Evolutionary conservation across 2,113 vertebrate genomes (phyloP).

Genomic region (Galemys pyrenaicus): DNA sequence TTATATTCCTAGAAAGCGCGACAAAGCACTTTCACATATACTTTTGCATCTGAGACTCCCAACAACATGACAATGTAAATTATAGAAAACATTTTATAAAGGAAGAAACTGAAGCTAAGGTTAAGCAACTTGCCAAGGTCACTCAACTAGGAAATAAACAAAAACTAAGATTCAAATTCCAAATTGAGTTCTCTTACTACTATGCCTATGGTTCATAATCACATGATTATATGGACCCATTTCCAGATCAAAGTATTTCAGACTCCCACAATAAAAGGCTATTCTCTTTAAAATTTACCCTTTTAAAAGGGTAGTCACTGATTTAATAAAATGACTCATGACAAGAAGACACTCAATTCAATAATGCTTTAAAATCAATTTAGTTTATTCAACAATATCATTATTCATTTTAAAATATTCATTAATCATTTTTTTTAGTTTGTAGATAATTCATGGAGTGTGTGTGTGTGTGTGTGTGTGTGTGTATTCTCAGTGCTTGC

Average conservation of each 20-base stretch:
- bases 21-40: not conserved
- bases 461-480: too few relatives aligned
- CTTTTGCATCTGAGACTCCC: not conserved
- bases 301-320: too few relatives aligned
- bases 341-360: slow-evolving; percentile 43
- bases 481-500: not conserved
- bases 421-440: slow-evolving; percentile 6
- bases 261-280: not conserved
- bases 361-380: slow-evolving; percentile 50
- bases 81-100: slow-evolving; percentile 28
- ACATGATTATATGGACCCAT: slow-evolving; percentile 9
- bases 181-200: not conserved
- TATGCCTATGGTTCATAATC: not conserved
- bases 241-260: slow-evolving; percentile 36
- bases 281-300: slow-evolving; percentile 11
- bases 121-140: not conserved
- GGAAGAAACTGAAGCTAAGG: slow-evolving; percentile 13
- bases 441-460: slow-evolving; percentile 24
- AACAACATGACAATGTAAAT: not conserved
- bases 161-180: slow-evolving; percentile 4
- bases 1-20: not conserved
- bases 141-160: slow-evolving; percentile 2
- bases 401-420: slow-evolving; percentile 43
- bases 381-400: not conserved
- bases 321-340: slow-evolving; percentile 48